Base-by-base conservation (phyloP, 2,797 vertebrate genomes). In the Melanotaenia nigrans region DNA sequence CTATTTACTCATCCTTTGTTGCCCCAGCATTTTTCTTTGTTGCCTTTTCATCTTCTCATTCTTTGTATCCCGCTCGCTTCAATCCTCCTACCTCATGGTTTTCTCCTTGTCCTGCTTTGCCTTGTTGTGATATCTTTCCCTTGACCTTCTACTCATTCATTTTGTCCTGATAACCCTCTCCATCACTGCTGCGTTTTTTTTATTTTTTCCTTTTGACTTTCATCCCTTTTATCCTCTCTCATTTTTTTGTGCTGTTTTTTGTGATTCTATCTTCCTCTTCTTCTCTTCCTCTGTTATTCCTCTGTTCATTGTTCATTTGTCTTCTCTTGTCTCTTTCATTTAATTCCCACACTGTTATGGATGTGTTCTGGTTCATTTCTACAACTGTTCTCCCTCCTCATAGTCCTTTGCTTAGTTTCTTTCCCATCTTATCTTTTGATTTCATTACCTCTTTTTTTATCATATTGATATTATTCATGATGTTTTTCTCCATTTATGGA, bases 121-220 rank as follows among this genome's bases (percentile, higher is more conserved):
- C 8, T 57, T 35, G 20, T 60, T 38, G 32, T 16, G 60, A 49
- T 66, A 66, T 18, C 20, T 61, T 63, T 38, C 51, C 20, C 32
- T 18, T 61, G 12, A 68, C 33, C 16, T 38, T 65, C 16, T 25
- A 20, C 3, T 12, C 28, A 18, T 24, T 28, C 1, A 3, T 22
- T 6, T 58, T 51, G 65, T 25, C 25, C 13, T 33, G 16, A 4
- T 20, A 13, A 2, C 63, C 32, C 54, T 32, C 51, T 61, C 32
- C 47, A 33, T 35, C 47, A 56, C 5, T 55, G 24, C 7, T 7
- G 22, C 20, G 22, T 30, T 30, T 30, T 30, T 28, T 30, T 30
- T 4, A 38, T 35, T 30, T 61, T 38, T 40, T 47, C 35, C 13
- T 30, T 11, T 67, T 56, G 22, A 54, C 32, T 63, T 59, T 56